These are phyloP conservation scores for Sandelia bainsii DNA, from an alignment of 2,797 vertebrate genomes.

Conservation along the genomic window DNA sequence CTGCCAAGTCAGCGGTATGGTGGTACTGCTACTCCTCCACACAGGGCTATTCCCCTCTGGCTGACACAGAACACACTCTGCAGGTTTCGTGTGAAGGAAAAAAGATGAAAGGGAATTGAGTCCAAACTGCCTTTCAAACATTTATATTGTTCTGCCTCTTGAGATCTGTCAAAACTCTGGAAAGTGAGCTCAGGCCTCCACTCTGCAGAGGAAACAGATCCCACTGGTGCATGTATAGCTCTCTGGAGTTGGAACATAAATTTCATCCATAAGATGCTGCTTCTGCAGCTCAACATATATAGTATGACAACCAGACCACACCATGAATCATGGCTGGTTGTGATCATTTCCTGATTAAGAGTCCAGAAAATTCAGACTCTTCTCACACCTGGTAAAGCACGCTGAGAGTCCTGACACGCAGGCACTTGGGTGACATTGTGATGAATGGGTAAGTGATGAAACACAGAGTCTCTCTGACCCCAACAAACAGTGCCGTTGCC, in stretches of 20 bases:
- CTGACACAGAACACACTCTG: constrained; percentile 67
- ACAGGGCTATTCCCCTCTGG: constrained; percentile 61
- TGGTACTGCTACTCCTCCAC: constrained; percentile 51
- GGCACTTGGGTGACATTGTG: constrained; percentile 72
- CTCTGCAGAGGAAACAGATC: constrained; percentile 62
- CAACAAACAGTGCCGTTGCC: constrained; percentile 56
- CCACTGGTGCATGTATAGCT: constrained; percentile 61
- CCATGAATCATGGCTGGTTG: constrained; percentile 76
- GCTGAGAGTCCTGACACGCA: constrained; percentile 68
- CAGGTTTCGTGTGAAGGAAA: constrained; percentile 63
- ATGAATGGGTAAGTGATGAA: constrained; percentile 83
- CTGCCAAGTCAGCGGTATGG: constrained; percentile 70
- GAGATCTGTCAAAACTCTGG: constrained; percentile 70
- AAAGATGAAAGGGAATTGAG: constrained; percentile 74
- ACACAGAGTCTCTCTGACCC: constrained; percentile 75
- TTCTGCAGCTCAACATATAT: constrained; percentile 63
- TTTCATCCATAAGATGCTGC: constrained; percentile 70
- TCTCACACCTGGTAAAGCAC: constrained; percentile 79
- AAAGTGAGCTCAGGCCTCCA: constrained; percentile 69
- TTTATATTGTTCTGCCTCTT: constrained; percentile 74
- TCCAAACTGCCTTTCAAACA: constrained; percentile 73
- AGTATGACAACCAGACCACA: constrained; percentile 70
- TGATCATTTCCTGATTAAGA: constrained; percentile 79
- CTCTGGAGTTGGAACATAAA: constrained; percentile 61
- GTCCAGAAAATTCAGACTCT: constrained; percentile 53